These are phyloP conservation scores for Corythaixoides concolor DNA, from an alignment of 2,113 vertebrate genomes.

Conservation along the genomic window DNA sequence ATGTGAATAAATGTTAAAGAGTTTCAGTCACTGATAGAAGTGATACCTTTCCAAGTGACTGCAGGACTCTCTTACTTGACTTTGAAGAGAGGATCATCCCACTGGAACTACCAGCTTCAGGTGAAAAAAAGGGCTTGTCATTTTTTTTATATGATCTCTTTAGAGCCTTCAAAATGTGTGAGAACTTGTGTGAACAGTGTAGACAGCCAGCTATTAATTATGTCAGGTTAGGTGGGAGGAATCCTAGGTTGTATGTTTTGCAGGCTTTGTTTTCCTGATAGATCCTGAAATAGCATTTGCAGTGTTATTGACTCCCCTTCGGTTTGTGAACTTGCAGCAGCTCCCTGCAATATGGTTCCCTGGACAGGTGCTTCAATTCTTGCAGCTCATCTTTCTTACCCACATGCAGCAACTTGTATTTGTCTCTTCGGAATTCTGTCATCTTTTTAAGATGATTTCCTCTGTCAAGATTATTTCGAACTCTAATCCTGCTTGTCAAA, in stretches of 20 bases:
- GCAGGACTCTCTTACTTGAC: neutral
- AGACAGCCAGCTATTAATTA: neutral
- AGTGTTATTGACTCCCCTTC: rapidly evolving
- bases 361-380: neutral
- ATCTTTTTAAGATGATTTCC: neutral
- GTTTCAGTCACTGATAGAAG: constrained; percentile 5
- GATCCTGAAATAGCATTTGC: neutral
- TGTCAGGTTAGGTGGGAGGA: neutral
- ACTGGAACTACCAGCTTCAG: neutral
- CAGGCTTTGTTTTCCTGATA: neutral
- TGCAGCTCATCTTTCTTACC: neutral
- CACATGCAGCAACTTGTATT: neutral
- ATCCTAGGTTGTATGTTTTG: neutral
- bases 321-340: neutral
- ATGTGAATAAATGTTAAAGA: constrained; percentile 11
- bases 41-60: neutral
- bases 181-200: neutral
- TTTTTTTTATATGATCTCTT: neutral
- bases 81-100: neutral
- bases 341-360: rapidly evolving
- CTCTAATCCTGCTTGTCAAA: neutral
- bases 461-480: neutral
- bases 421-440: neutral
- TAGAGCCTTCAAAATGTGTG: neutral
- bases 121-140: neutral